Percentiles rank a stretch among this genome's conserved stretches.
phyloP scores from a whole-genome alignment of 2,888 invertebrate species.

The Tachina fera region DNA sequence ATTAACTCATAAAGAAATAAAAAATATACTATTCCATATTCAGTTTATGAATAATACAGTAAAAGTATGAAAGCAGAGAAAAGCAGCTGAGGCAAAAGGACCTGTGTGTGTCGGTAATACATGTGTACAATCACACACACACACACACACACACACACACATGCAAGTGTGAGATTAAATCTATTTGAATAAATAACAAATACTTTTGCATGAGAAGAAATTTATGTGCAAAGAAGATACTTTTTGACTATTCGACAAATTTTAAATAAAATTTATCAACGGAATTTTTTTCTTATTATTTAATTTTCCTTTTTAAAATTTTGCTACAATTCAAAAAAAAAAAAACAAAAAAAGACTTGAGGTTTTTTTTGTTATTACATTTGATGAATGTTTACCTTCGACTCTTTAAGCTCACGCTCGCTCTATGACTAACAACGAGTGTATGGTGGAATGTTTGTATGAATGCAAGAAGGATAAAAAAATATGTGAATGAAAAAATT shows the following conservation, averaged over 20 bases:
- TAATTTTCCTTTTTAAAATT: slow-evolving; percentile 28
- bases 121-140: not conserved
- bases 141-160: not conserved
- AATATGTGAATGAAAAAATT: slow-evolving; percentile 12
- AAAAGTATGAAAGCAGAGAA: slow-evolving; percentile 34
- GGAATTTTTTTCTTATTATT: slow-evolving; percentile 21
- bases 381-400: slow-evolving; percentile 62
- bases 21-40: slow-evolving; percentile 8
- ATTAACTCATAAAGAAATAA: slow-evolving; percentile 23
- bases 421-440: slow-evolving; percentile 15
- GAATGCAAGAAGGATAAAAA: slow-evolving; percentile 4
- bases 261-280: slow-evolving; percentile 66
- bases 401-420: slow-evolving; percentile 38
- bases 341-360: slow-evolving; percentile 10
- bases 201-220: not conserved
- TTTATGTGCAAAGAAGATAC: slow-evolving; percentile 9
- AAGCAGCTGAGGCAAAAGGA: slow-evolving; percentile 30
- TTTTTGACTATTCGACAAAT: slow-evolving; percentile 64
- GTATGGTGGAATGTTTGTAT: not conserved
- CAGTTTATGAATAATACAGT: slow-evolving; percentile 54
- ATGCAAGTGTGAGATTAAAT: not conserved
- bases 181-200: slow-evolving; percentile 22
- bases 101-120: not conserved
- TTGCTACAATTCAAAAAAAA: slow-evolving; percentile 46
- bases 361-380: slow-evolving; percentile 53